These are phyloP conservation scores for Platyrinchus mystaceus DNA, from an alignment of 2,797 vertebrate species.

Conservation along the genomic window DNA sequence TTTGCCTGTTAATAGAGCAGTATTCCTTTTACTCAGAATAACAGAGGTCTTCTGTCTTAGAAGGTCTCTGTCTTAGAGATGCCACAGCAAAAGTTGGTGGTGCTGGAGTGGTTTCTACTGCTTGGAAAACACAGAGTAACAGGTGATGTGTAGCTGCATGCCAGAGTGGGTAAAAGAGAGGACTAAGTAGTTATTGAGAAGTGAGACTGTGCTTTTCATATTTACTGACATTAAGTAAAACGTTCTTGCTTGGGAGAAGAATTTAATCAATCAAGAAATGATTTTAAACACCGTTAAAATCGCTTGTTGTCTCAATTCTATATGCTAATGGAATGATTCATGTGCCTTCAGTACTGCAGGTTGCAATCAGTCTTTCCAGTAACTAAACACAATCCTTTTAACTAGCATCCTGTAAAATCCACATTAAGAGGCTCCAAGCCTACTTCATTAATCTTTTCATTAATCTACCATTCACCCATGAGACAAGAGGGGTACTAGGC, in stretches of 20 bases:
- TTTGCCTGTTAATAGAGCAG: not conserved
- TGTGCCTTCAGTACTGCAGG: conserved; percentile 18
- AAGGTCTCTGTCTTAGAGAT: not conserved
- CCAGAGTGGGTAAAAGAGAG: not conserved
- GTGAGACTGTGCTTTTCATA: conserved; percentile 11
- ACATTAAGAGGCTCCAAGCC: conserved; percentile 30
- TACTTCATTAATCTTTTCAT: conserved; percentile 56
- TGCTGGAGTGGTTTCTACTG: not conserved
- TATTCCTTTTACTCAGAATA: not conserved
- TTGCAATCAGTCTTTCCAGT: conserved; percentile 59
- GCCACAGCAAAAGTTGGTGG: not conserved
- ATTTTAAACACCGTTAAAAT: conserved; percentile 63
- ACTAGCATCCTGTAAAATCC: conserved; percentile 52
- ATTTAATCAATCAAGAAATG: conserved; percentile 65
- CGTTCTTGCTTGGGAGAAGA: conserved; percentile 24
- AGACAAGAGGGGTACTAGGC: not conserved
- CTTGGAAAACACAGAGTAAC: not conserved
- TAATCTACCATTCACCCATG: conserved; percentile 18
- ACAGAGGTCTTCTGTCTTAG: not conserved
- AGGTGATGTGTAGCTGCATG: not conserved
- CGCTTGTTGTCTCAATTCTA: conserved; percentile 37
- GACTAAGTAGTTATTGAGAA: not conserved
- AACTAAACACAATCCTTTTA: conserved; percentile 53
- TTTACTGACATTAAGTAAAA: conserved; percentile 43
- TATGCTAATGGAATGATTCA: conserved; percentile 60